Conservation (phyloP, 1,140 invertebrate genomes). For the Ostrea edulis region DNA sequence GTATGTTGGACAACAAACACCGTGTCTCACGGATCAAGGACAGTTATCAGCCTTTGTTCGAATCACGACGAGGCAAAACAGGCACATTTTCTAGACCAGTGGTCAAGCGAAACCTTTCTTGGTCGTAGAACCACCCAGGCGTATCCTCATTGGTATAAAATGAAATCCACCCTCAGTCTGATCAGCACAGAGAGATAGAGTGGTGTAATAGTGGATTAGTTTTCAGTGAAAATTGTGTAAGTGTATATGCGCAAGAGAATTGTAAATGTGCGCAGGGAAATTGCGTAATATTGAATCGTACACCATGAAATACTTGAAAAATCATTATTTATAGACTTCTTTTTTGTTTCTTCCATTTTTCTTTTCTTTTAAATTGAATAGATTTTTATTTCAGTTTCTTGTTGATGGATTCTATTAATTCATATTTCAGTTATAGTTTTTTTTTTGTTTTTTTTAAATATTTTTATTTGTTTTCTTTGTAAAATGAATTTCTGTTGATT, state of each 20-base stretch:
- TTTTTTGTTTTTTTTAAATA: too few species aligned
- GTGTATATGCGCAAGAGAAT: too few species aligned
- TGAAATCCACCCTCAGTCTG: neutral
- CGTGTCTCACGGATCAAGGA: neutral
- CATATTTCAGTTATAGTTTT: too few species aligned
- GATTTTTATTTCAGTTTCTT: too few species aligned
- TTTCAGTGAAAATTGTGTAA: neutral
- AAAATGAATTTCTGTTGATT: too few species aligned
- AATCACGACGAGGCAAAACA: neutral
- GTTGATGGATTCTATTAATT: too few species aligned
- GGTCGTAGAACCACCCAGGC: neutral
- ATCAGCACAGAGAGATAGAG: neutral
- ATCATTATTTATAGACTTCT: too few species aligned
- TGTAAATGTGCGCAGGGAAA: neutral
- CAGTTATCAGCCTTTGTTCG: neutral
- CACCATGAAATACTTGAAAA: too few species aligned
- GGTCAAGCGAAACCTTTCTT: slow-evolving; percentile 9
- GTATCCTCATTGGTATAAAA: slow-evolving; percentile 11
- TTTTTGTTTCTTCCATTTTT: too few species aligned
- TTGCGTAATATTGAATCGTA: too few species aligned
- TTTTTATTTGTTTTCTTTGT: too few species aligned
- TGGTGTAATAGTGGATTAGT: neutral
- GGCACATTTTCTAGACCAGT: neutral
- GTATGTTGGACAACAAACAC: neutral
- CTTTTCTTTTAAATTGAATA: too few species aligned